phyloP scores from a whole-genome alignment of 2,113 vertebrate genomes.

The cat (Felis catus) region F.catus_Fca126_mat1.0 CM031420.1:106189501-106190000 shows the following conservation, averaged over 20 bases:
- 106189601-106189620: neutral
- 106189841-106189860: constrained; percentile 93
- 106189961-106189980: constrained; percentile 90
- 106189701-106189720: constrained; percentile 14
- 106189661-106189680: constrained; percentile 28
- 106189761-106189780: constrained; percentile 82
- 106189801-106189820: constrained; percentile 91
- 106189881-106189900: constrained; percentile 97
- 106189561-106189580: neutral
- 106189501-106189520: neutral
- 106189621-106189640: neutral
- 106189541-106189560: neutral
- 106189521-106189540: neutral
- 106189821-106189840: constrained; percentile 88
- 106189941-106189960: constrained; percentile 92
- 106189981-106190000: constrained; percentile 86
- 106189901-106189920: constrained; percentile 95
- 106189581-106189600: neutral
- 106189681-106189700: constrained; percentile 26
- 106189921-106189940: constrained; percentile 95
- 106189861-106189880: constrained; percentile 97
- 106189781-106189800: constrained; percentile 88
- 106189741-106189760: constrained; percentile 76
- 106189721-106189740: constrained; percentile 55
- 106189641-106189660: neutral